These are phyloP conservation scores for Papilio polyxenes DNA, from an alignment of 1,140 invertebrate genomes.

Conservation along the genomic window DNA sequence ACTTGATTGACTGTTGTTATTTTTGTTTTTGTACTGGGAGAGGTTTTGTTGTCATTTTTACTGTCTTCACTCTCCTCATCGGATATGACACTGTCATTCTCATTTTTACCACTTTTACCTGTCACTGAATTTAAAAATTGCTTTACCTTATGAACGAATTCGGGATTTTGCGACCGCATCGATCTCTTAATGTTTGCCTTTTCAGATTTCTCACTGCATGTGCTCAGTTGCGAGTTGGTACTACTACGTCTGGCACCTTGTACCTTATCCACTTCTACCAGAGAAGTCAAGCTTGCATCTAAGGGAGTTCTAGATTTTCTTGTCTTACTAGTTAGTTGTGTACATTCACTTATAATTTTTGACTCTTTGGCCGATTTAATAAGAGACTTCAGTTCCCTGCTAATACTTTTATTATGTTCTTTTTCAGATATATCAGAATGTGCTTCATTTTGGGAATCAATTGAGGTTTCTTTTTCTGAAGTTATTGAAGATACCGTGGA, in stretches of 20 bases:
- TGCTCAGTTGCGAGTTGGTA: constrained; percentile 68
- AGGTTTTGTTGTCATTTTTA: constrained; percentile 48
- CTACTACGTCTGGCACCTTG: constrained; percentile 62
- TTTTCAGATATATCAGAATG: constrained; percentile 64
- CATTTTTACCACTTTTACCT: constrained; percentile 58
- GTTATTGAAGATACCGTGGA: not conserved
- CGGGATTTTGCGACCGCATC: constrained; percentile 82
- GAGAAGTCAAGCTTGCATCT: constrained; percentile 61
- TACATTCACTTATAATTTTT: constrained; percentile 79
- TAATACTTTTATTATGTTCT: constrained; percentile 72
- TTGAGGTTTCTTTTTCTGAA: constrained; percentile 48
- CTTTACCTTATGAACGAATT: constrained; percentile 82
- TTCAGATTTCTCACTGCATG: constrained; percentile 68
- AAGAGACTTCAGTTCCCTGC: constrained; percentile 75
- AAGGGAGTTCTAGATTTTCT: constrained; percentile 70
- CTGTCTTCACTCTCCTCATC: constrained; percentile 58
- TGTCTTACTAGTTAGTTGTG: constrained; percentile 73
- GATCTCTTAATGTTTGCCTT: constrained; percentile 67
- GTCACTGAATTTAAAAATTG: constrained; percentile 80
- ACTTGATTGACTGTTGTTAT: constrained; percentile 47
- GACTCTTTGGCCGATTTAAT: constrained; percentile 79
- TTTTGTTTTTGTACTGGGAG: constrained; percentile 60
- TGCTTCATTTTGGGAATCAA: constrained; percentile 60
- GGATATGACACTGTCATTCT: constrained; percentile 50
- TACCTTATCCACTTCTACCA: constrained; percentile 62